These are phyloP conservation scores for Caradrina clavipalpis DNA, from an alignment of 2,888 invertebrate species.

Conservation along the genomic window DNA sequence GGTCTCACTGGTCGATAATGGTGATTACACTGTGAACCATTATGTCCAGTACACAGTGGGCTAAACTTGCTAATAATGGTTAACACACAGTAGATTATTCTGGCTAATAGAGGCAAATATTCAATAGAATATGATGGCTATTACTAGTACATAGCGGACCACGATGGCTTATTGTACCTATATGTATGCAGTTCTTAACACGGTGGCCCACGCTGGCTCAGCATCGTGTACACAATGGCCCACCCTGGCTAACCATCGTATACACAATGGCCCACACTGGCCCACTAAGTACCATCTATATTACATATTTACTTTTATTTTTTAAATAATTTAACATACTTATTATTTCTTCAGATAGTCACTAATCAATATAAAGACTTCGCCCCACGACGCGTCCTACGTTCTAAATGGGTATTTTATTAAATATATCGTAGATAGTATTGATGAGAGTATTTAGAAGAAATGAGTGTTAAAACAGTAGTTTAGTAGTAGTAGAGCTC, in stretches of 20 bases:
- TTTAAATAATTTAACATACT: neutral
- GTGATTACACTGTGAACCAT: no score
- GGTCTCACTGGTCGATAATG: no score
- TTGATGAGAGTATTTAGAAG: neutral
- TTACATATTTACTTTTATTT: no score
- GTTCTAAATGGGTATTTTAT: conserved; percentile 18
- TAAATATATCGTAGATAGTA: neutral
- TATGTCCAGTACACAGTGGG: neutral
- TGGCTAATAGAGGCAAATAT: neutral
- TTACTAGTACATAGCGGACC: neutral
- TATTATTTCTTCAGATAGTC: conserved; percentile 22
- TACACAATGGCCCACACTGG: neutral
- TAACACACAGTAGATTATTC: neutral
- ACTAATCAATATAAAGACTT: conserved; percentile 16
- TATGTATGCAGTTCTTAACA: no score
- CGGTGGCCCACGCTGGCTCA: no score
- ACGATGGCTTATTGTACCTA: neutral
- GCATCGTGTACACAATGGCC: no score
- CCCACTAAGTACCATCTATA: no score
- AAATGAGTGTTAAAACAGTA: no score
- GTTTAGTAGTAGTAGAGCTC: no score
- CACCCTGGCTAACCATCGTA: no score
- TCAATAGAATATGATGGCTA: neutral
- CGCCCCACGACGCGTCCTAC: conserved; percentile 34
- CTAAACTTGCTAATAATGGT: neutral